Base-by-base conservation (phyloP, 1,140 invertebrate species). In the Mylabris phalerata region DNA sequence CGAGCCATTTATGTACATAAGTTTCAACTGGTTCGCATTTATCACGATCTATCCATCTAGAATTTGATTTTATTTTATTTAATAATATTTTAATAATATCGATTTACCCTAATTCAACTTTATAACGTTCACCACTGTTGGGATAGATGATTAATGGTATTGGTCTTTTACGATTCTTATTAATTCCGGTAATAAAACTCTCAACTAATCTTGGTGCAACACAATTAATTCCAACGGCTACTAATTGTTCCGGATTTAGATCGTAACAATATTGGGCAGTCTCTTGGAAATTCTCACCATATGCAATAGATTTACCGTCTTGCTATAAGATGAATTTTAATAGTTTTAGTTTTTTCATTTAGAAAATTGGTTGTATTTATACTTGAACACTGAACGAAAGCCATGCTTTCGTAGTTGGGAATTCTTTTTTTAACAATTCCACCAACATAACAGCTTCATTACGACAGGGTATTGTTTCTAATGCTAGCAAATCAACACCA, bases 401-500 rank as follows among this genome's bases (percentile, higher is more conserved):
- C 90, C 91, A 95, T 9, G 88, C 89, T 72, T 85, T 87, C 0
- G 78, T 73, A 38, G 78, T 65, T 10, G 86, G 86, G 75, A 84
- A 92, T 59, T 90, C 82, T 38, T 81, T 76, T 43, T 81, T 77
- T 10, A 96, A 68, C 24, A 94, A 73, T 45, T 89, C 81, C 2
- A 92, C 77, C 1, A 95, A 72, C 66, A 89, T 88, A 72, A 88
- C 79, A 0, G 89, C 93, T 76, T 97, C 94, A 48, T 61, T 78
- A 63, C 81, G 75, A 57, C 89, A 88, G 9, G 94, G 93, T 62
- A 96, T 87, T 0, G 94, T 97, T 75, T 98, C 94, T 57, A 96
- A 73, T 7, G 90, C 90, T 38, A 97, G 69, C 0, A 93, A 68
- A 74, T 95, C 90, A 2, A 89, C 85, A 9, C 89, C 89, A 41